Evolutionary conservation across 2,888 invertebrate genomes (phyloP).

Genomic region (Amphipyra berbera): DNA sequence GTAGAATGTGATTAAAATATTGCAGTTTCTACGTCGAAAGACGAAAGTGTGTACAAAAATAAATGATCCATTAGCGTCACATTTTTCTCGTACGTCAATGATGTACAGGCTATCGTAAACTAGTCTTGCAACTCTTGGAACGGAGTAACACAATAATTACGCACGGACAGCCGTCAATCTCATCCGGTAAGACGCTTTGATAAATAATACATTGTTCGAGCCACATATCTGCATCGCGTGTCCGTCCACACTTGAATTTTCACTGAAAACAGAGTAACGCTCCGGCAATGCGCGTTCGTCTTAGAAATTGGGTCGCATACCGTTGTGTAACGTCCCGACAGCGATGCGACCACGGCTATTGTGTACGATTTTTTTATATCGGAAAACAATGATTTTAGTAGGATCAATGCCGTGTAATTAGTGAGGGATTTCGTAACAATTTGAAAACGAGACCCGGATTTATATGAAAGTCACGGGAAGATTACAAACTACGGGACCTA

Average conservation of each 20-base stretch:
- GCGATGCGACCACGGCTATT: slow-evolving; percentile 55
- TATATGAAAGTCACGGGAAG: too few relatives aligned
- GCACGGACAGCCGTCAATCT: slow-evolving; percentile 53
- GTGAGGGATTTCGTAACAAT: not conserved
- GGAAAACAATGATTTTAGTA: slow-evolving; percentile 40
- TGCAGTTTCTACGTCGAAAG: not conserved
- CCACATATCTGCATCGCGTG: slow-evolving; percentile 66
- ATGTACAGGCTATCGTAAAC: slow-evolving; percentile 23
- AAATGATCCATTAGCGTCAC: slow-evolving; percentile 26
- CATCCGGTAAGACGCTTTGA: slow-evolving; percentile 59
- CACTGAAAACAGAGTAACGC: slow-evolving; percentile 70
- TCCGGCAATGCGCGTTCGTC: slow-evolving; percentile 61
- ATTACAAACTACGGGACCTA: too few relatives aligned
- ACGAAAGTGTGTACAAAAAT: slow-evolving; percentile 15
- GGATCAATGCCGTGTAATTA: slow-evolving; percentile 11
- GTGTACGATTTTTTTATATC: slow-evolving; percentile 52
- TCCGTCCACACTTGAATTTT: slow-evolving; percentile 62
- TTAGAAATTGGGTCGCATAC: slow-evolving; percentile 74
- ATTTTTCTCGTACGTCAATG: slow-evolving; percentile 13
- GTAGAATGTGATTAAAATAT: not conserved
- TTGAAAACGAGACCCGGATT: too few relatives aligned
- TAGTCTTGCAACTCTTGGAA: slow-evolving; percentile 9
- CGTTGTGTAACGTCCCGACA: slow-evolving; percentile 66
- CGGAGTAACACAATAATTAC: slow-evolving; percentile 45
- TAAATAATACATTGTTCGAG: slow-evolving; percentile 66